A percentile compares a stretch with the other conserved stretches of the same genome.
Conservation (phyloP, 1,140 invertebrate genomes). For the Cydia strobilella region DNA sequence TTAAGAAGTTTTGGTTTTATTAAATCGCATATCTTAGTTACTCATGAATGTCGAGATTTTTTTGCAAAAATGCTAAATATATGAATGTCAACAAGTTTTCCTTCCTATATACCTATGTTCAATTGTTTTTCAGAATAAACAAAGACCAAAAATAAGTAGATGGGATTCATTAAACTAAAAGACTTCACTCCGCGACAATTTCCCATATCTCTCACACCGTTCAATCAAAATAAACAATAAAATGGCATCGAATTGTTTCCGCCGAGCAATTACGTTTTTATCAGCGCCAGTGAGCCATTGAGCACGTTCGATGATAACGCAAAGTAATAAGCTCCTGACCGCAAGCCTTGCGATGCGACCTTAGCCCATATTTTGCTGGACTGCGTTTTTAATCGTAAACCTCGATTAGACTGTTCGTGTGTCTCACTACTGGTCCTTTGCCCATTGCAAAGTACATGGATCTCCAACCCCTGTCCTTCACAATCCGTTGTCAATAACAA, state of each 20-base stretch:
- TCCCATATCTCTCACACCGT: not conserved
- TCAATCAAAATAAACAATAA: slow-evolving; percentile 48
- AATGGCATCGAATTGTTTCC: slow-evolving; percentile 59
- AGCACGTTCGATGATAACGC: slow-evolving; percentile 49
- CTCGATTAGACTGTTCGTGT: too few species aligned
- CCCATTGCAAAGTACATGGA: too few species aligned
- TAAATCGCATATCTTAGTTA: too few species aligned
- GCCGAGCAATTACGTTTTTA: slow-evolving; percentile 71
- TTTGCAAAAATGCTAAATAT: not conserved
- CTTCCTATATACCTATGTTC: not conserved
- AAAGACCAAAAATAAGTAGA: not conserved
- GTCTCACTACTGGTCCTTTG: too few species aligned
- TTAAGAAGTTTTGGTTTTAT: too few species aligned
- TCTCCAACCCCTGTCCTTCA: too few species aligned
- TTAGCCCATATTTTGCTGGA: slow-evolving; percentile 24
- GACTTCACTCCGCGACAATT: not conserved
- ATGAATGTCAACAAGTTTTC: not conserved
- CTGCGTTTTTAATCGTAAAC: not conserved
- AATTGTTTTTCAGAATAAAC: not conserved
- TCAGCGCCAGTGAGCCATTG: slow-evolving; percentile 49
- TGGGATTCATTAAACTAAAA: not conserved
- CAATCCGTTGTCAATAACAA: too few species aligned
- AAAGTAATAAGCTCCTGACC: slow-evolving; percentile 43
- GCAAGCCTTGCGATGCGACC: slow-evolving; percentile 38
- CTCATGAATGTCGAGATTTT: too few species aligned